A percentile compares a stretch with the other conserved stretches of the same genome.
These are phyloP conservation scores for Brenthis hecate DNA, from an alignment of 2,888 invertebrate genomes.

Conservation along the genomic window DNA sequence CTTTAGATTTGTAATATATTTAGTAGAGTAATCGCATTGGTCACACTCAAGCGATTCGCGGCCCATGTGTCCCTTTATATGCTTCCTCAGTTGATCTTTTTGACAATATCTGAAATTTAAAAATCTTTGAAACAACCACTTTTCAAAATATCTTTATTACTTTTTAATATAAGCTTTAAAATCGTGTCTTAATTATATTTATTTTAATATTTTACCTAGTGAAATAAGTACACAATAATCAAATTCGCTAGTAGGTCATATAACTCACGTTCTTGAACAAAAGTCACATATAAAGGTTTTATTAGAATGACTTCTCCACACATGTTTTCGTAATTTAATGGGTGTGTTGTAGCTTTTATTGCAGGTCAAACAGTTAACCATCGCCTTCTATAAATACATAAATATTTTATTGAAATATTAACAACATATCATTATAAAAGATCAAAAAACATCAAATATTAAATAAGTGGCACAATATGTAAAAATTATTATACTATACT, in stretches of 20 bases:
- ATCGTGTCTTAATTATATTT: too few relatives aligned
- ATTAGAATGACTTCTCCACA: conserved; percentile 44
- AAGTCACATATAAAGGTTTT: conserved; percentile 53
- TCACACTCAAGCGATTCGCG: conserved; percentile 50
- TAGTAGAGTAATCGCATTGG: conserved; percentile 53
- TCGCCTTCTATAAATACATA: conserved; percentile 13
- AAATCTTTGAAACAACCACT: background rate
- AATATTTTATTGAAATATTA: background rate
- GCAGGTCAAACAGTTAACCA: conserved; percentile 51
- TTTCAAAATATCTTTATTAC: too few relatives aligned
- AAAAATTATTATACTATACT: background rate
- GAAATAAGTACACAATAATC: too few relatives aligned
- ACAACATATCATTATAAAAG: too few relatives aligned
- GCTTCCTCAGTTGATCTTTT: conserved; percentile 18
- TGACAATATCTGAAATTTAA: conserved; percentile 18
- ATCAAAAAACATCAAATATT: too few relatives aligned
- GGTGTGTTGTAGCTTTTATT: conserved; percentile 44
- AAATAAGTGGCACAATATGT: too few relatives aligned
- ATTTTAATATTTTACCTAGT: too few relatives aligned
- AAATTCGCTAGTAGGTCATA: too few relatives aligned
- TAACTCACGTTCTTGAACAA: conserved; percentile 58
- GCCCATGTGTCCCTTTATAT: conserved; percentile 42
- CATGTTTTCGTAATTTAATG: conserved; percentile 49
- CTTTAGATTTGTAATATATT: conserved; percentile 45
- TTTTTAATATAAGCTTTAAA: too few relatives aligned